A percentile compares a stretch with the other conserved stretches of the same genome.
These are phyloP conservation scores for Corvus cornix DNA, from an alignment of 2,113 vertebrate species.

Conservation along the genomic window DNA sequence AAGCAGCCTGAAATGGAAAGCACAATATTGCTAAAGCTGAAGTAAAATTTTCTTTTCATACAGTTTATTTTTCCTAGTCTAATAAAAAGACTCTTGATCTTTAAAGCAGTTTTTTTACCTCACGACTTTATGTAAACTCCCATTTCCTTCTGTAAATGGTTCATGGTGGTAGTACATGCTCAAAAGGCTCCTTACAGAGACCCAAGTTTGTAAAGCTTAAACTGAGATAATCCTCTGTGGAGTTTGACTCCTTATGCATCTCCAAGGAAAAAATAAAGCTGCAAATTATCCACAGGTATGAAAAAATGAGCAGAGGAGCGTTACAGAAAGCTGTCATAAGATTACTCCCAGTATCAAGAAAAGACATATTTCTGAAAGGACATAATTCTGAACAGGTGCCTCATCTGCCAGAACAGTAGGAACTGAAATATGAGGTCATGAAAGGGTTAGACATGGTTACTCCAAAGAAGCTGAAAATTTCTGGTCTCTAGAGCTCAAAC, in stretches of 20 bases:
- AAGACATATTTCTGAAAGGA: background rate
- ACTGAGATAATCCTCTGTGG: background rate
- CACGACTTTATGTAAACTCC: background rate
- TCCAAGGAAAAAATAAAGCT: background rate
- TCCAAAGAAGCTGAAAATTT: background rate
- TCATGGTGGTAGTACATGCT: background rate
- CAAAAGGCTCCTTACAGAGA: background rate
- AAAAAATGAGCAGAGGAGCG: background rate
- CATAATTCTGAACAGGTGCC: background rate
- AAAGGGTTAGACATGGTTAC: background rate
- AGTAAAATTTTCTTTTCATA: background rate
- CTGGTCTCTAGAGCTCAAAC: background rate
- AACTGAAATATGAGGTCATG: background rate
- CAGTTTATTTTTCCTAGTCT: background rate
- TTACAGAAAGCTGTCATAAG: background rate
- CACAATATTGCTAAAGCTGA: background rate
- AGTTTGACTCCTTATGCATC: background rate
- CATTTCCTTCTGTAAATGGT: background rate
- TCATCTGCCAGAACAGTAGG: background rate
- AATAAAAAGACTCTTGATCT: background rate
- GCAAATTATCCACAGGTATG: background rate
- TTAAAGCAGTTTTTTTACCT: background rate
- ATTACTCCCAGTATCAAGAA: background rate
- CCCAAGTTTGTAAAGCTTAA: background rate
- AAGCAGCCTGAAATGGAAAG: background rate